Base-by-base conservation (phyloP, 1,140 invertebrate genomes). In the Diachasmimorpha longicaudata region DNA sequence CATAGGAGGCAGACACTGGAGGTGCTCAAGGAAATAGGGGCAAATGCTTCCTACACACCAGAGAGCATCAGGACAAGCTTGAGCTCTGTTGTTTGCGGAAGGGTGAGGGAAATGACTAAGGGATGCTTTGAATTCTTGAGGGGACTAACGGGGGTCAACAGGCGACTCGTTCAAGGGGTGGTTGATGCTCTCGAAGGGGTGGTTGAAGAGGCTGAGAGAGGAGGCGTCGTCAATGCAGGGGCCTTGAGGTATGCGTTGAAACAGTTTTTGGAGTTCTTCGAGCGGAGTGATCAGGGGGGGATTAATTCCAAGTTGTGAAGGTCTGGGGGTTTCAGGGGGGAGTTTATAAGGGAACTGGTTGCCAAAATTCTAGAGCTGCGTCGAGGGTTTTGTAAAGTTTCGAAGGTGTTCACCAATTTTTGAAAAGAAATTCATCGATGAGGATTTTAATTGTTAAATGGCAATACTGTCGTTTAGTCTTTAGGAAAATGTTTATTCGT, bases 1-100 rank as follows among this genome's bases (percentile, higher is more conserved):
- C 86, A 87, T 48, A 87, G 81, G 78, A 73, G 82, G 66, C 81
- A 88, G 16, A 83, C 85, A 2, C 71, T 83, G 11, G 84, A 88
- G 36, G 78, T 89, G 25, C 74, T 89, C 11, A 78, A 63, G 69
- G 78, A 63, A 25, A 6, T 63, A 4, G 1, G 58, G 0, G 58
- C 0, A 2, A 63, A 63, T 25, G 23, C 19, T 0, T 19, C 19
- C n/a, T 52, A 31, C 19, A 63, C 21, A 4, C 14, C 9, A n/a
- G 48, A 52, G 48, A n/a, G 9, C 1, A 14, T 52, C 1, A 52
- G 14, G 14, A 2, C 11, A 16, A 14, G 9, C 19, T 6, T 52
- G 9, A 2, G n/a, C 31, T 21, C 16, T 4, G 23, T 63, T 23
- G 9, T 63, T 19, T 63, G 58, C 14, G 23, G 23, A 6, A 63